Conservation (phyloP, 2,888 invertebrate species). For the Chalcis sispes region DNA sequence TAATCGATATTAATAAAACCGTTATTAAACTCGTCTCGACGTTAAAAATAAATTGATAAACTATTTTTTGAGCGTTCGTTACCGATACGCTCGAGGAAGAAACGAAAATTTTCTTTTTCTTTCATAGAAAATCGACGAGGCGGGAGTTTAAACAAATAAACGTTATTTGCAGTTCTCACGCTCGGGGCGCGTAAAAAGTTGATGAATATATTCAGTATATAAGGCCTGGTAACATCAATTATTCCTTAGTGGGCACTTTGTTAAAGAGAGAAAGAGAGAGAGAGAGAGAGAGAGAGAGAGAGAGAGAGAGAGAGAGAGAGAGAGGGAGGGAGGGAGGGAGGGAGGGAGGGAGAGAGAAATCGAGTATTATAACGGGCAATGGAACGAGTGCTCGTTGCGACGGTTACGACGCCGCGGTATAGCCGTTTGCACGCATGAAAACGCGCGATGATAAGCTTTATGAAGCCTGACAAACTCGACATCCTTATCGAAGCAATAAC, state of each 20-base stretch:
- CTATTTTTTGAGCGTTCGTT: too few relatives aligned
- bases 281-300: neutral
- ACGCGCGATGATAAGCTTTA: slow-evolving; percentile 55
- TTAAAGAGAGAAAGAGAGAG: slow-evolving; percentile 16
- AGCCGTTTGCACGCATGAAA: slow-evolving; percentile 41
- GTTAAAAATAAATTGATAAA: too few relatives aligned
- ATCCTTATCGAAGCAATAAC: slow-evolving; percentile 51
- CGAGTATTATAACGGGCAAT: slow-evolving; percentile 35
- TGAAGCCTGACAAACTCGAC: slow-evolving; percentile 52
- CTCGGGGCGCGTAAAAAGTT: slow-evolving; percentile 33
- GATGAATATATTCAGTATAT: slow-evolving; percentile 32
- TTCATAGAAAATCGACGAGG: too few relatives aligned
- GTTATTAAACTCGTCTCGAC: too few relatives aligned
- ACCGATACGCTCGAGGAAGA: too few relatives aligned
- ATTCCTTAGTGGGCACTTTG: slow-evolving; percentile 37
- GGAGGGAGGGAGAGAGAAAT: too few relatives aligned
- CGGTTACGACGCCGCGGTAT: slow-evolving; percentile 5
- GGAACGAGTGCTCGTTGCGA: neutral
- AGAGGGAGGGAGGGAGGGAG: too few relatives aligned
- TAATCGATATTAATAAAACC: too few relatives aligned
- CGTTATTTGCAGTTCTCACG: slow-evolving; percentile 41
- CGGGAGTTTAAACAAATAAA: neutral
- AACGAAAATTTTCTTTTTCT: too few relatives aligned
- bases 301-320: too few relatives aligned
- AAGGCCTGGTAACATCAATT: slow-evolving; percentile 37